Conservation (phyloP, 2,888 invertebrate species). For the Panzeria rudis region DNA sequence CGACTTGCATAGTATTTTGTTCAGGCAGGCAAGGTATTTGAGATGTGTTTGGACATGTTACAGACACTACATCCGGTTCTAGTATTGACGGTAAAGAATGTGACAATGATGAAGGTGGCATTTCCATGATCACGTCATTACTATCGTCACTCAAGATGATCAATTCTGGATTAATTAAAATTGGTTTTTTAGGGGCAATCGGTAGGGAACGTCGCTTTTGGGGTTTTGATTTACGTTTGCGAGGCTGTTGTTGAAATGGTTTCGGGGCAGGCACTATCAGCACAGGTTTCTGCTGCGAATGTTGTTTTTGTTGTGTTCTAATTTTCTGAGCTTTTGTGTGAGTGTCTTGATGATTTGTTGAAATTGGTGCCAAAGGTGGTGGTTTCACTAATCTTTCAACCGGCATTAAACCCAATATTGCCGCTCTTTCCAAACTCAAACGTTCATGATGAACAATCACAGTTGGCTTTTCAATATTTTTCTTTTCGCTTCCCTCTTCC, state of each 20-base stretch:
- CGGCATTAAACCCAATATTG: constrained; percentile 66
- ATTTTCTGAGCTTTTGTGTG: not conserved
- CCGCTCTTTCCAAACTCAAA: constrained; percentile 66
- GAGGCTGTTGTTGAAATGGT: constrained; percentile 54
- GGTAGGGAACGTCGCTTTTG: constrained; percentile 74
- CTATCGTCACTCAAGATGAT: constrained; percentile 80
- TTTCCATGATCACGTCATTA: constrained; percentile 43
- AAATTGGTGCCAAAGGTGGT: constrained; percentile 53
- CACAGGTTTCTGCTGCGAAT: constrained; percentile 53
- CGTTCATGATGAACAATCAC: constrained; percentile 47
- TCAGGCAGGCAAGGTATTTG: constrained; percentile 63
- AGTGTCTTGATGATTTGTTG: constrained; percentile 32
- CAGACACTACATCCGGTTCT: constrained; percentile 38
- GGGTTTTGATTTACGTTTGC: constrained; percentile 74
- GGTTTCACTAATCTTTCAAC: constrained; percentile 41
- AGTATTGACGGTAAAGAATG: constrained; percentile 8
- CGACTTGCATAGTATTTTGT: constrained; percentile 74
- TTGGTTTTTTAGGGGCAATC: constrained; percentile 44
- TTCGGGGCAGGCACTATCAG: constrained; percentile 19
- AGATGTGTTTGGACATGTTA: constrained; percentile 52
- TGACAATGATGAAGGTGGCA: constrained; percentile 1
- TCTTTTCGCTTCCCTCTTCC: constrained; percentile 7
- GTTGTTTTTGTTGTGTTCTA: constrained; percentile 61
- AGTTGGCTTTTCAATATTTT: constrained; percentile 15
- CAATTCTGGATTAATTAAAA: constrained; percentile 74